Percentiles rank a stretch among this genome's conserved stretches.
Conservation (phyloP, 1,140 invertebrate species). For the Cherax quadricarinatus region DNA sequence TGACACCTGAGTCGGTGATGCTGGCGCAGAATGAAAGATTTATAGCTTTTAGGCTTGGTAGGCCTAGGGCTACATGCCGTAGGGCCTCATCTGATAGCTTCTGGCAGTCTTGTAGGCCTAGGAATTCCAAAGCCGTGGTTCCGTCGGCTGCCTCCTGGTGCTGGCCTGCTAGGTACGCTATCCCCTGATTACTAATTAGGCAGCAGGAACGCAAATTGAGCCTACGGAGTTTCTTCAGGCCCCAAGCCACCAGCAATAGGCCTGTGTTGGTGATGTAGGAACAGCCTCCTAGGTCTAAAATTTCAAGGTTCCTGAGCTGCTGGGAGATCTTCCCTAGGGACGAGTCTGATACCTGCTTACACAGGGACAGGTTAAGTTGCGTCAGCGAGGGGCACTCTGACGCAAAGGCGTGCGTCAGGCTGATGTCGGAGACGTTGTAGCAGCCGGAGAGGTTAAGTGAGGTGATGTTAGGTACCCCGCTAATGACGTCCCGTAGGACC, state of each 20-base stretch:
- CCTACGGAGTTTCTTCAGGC: conserved; percentile 87
- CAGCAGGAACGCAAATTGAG: conserved; percentile 94
- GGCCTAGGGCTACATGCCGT: conserved; percentile 87
- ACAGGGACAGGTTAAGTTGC: conserved; percentile 91
- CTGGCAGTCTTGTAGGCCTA: conserved; percentile 96
- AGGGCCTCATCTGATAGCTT: conserved; percentile 93
- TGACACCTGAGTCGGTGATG: conserved; percentile 92
- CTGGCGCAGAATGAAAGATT: conserved; percentile 96
- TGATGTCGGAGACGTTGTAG: conserved; percentile 91
- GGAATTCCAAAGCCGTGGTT: conserved; percentile 82
- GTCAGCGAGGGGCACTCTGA: conserved; percentile 84
- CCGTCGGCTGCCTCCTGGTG: conserved; percentile 67
- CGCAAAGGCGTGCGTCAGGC: conserved; percentile 88
- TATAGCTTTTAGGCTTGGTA: conserved; percentile 88
- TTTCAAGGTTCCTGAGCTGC: conserved; percentile 90
- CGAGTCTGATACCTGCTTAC: conserved; percentile 95
- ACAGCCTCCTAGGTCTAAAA: conserved; percentile 92
- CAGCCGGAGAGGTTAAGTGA: conserved; percentile 93
- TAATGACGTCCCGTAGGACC: conserved; percentile 90
- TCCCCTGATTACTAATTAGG: conserved; percentile 92
- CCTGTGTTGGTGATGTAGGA: conserved; percentile 92
- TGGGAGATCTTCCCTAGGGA: conserved; percentile 89
- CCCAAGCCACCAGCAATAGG: conserved; percentile 89
- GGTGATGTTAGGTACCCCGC: conserved; percentile 90
- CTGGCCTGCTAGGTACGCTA: conserved; percentile 89